Base-by-base conservation (phyloP, 1,140 invertebrate genomes). In the Drosophila setifemur region DNA sequence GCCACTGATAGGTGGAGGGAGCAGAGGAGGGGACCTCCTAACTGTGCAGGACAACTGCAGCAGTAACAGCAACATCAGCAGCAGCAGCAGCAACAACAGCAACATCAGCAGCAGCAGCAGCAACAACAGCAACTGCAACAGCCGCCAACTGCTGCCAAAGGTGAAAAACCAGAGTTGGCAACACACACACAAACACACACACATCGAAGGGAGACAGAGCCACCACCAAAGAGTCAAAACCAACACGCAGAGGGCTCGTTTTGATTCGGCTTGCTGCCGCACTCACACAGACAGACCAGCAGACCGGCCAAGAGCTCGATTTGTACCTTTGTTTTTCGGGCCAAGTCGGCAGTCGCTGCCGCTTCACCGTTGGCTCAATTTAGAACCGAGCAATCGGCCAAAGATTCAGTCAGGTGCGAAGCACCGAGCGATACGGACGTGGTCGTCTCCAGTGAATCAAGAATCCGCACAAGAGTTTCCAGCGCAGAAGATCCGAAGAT, bases 351-450 rank as follows among this genome's bases (percentile, higher is more conserved):
- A 67, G 55, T 55, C 82, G 71, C 81, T 86, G 57, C 60, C 82
- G 81, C 81, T 85, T 86, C 81, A 86, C 82, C 81, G 81, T 86
- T 85, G 81, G 58, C 79, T 88, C 79, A 88, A 85, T 88, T 88
- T 79, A 88, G 87, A 88, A 88, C 75, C 49, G 64, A 64, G 68
- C 68, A 69, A 88, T 75, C 88, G 83, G 60, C 60, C 40, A 73
- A 88, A 89, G 79, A 89, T 90, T 90, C 89, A 90, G 89, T 90
- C 89, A 90, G 89, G 89, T 90, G 89, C 87, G 75, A 90, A 89
- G 89, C 89, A 90, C 89, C 89, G 78, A 87, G 69, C 85, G 74
- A 77, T 73, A 85, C 89, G 86, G 89, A 86, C 88, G 88, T 90
- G 83, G 85, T 55, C 71, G 78, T 74, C 74, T 83, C 70, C 50